These are phyloP conservation scores for Branchellion lobata DNA, from an alignment of 2,888 invertebrate species.

Conservation along the genomic window DNA sequence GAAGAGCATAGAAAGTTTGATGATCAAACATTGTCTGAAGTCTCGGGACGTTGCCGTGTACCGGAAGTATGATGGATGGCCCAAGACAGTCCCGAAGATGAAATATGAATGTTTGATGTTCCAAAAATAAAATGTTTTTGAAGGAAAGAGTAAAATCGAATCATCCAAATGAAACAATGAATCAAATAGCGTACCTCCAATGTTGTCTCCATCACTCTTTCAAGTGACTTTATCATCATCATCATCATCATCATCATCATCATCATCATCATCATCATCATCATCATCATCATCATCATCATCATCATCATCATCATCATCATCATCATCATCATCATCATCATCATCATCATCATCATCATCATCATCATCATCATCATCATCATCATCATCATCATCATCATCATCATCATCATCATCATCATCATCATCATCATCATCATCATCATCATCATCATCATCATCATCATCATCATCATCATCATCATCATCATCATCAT, in stretches of 20 bases:
- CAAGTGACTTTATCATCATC: not conserved
- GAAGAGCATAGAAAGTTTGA: too few species aligned
- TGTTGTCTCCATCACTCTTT: not conserved
- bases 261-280: not conserved
- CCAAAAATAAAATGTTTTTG: too few species aligned
- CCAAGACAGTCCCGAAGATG: too few species aligned
- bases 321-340: slow-evolving; percentile 7
- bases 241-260: not conserved
- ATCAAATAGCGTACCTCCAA: not conserved
- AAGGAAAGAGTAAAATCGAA: too few species aligned
- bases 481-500: not conserved
- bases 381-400: not conserved
- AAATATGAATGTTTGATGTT: too few species aligned
- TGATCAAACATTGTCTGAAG: too few species aligned
- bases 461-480: not conserved
- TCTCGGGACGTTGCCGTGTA: too few species aligned
- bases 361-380: not conserved
- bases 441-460: not conserved
- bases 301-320: slow-evolving; percentile 14
- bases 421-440: not conserved
- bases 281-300: not conserved
- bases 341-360: not conserved
- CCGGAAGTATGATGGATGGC: too few species aligned
- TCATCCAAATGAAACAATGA: too few species aligned
- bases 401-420: not conserved